These are phyloP conservation scores for Catagonus wagneri DNA, from an alignment of 2,113 vertebrate genomes.

Conservation along the genomic window DNA sequence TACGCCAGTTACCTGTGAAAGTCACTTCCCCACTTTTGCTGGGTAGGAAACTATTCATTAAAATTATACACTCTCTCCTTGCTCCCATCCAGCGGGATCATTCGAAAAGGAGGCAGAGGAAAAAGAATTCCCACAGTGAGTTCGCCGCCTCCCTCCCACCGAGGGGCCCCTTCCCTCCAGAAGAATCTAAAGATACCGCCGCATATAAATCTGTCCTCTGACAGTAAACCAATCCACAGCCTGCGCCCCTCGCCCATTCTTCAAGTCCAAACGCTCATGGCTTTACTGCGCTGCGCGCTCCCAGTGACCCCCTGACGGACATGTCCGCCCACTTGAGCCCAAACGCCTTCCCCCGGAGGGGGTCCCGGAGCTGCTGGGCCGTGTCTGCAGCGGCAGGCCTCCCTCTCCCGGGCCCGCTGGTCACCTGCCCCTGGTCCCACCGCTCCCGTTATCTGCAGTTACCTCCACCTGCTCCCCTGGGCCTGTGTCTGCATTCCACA, in stretches of 20 bases:
- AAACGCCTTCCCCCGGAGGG: background rate
- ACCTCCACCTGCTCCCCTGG: background rate
- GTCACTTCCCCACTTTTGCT: background rate
- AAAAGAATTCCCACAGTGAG: background rate
- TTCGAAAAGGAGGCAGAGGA: background rate
- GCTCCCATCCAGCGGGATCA: background rate
- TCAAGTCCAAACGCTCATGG: accelerated
- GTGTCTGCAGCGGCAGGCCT: background rate
- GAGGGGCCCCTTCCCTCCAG: background rate
- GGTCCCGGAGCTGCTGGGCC: accelerated
- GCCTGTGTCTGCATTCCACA: background rate
- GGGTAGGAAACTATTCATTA: background rate
- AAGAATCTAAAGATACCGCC: background rate
- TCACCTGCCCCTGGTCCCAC: background rate
- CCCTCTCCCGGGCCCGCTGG: background rate
- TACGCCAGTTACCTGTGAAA: background rate
- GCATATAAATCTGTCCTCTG: accelerated
- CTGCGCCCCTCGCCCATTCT: too few relatives aligned
- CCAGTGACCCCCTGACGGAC: accelerated
- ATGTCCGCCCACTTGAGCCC: accelerated
- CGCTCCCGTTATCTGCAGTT: background rate
- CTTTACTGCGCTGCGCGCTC: accelerated
- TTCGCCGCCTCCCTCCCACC: accelerated
- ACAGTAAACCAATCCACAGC: accelerated
- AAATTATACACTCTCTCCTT: background rate